phyloP scores from a whole-genome alignment of 2,113 vertebrate species.

The Ptychochromis oligacanthus region DNA sequence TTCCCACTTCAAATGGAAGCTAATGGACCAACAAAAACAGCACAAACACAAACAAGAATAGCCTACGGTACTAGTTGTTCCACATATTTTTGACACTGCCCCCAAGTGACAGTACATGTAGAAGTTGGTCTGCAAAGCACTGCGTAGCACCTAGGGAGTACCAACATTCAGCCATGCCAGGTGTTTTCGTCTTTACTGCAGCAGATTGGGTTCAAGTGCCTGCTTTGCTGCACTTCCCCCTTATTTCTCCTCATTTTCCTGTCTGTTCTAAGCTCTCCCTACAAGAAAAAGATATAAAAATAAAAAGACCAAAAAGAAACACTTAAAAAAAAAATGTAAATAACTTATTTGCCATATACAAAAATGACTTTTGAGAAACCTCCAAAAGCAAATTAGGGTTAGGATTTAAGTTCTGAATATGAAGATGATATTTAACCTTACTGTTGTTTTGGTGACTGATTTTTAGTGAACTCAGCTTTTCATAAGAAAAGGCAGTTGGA shows the following conservation, averaged over 20 bases:
- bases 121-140: too few species aligned
- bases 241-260: too few species aligned
- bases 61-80: too few species aligned
- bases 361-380: background rate
- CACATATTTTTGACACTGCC: too few species aligned
- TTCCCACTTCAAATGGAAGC: accelerated
- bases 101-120: too few species aligned
- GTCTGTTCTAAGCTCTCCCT: too few species aligned
- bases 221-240: too few species aligned
- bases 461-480: background rate
- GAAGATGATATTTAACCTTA: background rate
- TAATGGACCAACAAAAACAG: background rate
- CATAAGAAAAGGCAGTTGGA: background rate
- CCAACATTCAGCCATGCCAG: too few species aligned
- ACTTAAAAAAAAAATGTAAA: background rate
- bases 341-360: background rate
- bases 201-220: too few species aligned
- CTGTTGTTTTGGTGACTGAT: background rate
- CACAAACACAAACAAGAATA: background rate
- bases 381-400: background rate
- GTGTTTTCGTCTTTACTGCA: too few species aligned
- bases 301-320: accelerated
- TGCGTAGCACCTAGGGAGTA: too few species aligned
- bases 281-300: too few species aligned
- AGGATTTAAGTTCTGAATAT: background rate